Conservation (phyloP, 1,140 invertebrate species). For the Drosophila murphyi region DNA sequence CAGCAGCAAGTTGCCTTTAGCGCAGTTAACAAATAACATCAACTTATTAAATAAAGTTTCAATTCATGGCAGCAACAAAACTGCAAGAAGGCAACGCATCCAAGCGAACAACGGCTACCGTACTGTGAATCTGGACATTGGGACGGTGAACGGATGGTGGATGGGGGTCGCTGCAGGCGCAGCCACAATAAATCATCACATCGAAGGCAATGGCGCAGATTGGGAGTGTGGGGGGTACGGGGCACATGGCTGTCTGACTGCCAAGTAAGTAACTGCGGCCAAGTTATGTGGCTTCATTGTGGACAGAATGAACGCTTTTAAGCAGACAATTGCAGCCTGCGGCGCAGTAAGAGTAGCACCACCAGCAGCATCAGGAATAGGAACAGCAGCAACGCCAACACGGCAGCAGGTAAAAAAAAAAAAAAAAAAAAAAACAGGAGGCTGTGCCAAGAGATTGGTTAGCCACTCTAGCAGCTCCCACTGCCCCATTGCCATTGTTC, state of each 20-base stretch:
- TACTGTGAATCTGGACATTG: slow-evolving; percentile 53
- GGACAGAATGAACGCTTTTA: slow-evolving; percentile 83
- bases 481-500: slow-evolving; percentile 52
- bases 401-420: slow-evolving; percentile 32
- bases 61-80: slow-evolving; percentile 55
- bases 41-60: slow-evolving; percentile 83
- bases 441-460: slow-evolving; percentile 25
- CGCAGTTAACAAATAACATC: slow-evolving; percentile 82
- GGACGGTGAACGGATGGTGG: slow-evolving; percentile 16
- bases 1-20: slow-evolving; percentile 57
- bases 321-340: slow-evolving; percentile 82
- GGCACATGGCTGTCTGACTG: slow-evolving; percentile 23
- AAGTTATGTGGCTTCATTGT: slow-evolving; percentile 83
- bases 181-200: slow-evolving; percentile 80
- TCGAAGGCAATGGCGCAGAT: slow-evolving; percentile 53
- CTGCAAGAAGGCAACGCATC: slow-evolving; percentile 28
- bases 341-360: slow-evolving; percentile 51
- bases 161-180: slow-evolving; percentile 68
- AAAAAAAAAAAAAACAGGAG: background rate
- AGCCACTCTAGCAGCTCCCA: slow-evolving; percentile 47
- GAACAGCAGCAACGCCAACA: slow-evolving; percentile 23
- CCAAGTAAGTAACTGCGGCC: slow-evolving; percentile 60
- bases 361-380: slow-evolving; percentile 12
- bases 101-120: slow-evolving; percentile 64
- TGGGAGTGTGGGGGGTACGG: background rate